A percentile compares a stretch with the other conserved stretches of the same genome.
Evolutionary conservation across 2,797 vertebrate species (phyloP).

Genomic region (Scarus forsteni): DNA sequence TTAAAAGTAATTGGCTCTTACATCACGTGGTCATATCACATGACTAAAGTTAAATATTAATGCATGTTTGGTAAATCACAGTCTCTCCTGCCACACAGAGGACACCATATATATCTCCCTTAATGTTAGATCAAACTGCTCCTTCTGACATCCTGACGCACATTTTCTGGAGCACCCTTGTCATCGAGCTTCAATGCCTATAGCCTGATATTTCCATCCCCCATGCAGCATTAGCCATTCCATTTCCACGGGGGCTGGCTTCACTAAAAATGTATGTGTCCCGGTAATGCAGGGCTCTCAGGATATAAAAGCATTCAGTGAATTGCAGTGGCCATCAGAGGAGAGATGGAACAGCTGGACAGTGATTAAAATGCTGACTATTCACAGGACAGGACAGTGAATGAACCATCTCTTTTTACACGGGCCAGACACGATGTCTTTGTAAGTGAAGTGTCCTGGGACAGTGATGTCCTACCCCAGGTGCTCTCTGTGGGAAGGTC

Average conservation of each 20-base stretch:
- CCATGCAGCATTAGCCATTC: constrained; percentile 14
- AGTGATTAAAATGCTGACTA: constrained; percentile 66
- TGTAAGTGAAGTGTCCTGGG: constrained; percentile 61
- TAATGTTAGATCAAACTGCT: constrained; percentile 10
- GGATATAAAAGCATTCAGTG: constrained; percentile 55
- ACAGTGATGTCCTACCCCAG: constrained; percentile 51
- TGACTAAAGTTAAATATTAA: constrained; percentile 24
- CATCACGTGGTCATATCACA: constrained; percentile 4
- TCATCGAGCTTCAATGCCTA: constrained; percentile 18
- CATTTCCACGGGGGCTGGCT: constrained; percentile 28
- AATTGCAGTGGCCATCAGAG: constrained; percentile 45
- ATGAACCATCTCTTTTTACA: constrained; percentile 60
- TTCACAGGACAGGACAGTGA: constrained; percentile 57
- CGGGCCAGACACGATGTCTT: constrained; percentile 45
- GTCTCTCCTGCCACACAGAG: constrained; percentile 4
- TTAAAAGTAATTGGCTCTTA: constrained; percentile 13
- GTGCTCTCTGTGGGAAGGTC: constrained; percentile 51
- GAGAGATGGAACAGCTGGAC: constrained; percentile 61
- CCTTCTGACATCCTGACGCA: constrained; percentile 16
- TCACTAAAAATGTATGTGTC: constrained; percentile 49
- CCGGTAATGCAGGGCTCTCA: constrained; percentile 46
- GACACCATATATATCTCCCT: constrained; percentile 5
- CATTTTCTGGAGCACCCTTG: constrained; percentile 34
- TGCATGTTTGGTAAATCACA: constrained; percentile 17
- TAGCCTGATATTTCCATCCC: constrained; percentile 11